Evolutionary conservation across 1,140 invertebrate species (phyloP).

Genomic region (Papilio aristodemus): DNA sequence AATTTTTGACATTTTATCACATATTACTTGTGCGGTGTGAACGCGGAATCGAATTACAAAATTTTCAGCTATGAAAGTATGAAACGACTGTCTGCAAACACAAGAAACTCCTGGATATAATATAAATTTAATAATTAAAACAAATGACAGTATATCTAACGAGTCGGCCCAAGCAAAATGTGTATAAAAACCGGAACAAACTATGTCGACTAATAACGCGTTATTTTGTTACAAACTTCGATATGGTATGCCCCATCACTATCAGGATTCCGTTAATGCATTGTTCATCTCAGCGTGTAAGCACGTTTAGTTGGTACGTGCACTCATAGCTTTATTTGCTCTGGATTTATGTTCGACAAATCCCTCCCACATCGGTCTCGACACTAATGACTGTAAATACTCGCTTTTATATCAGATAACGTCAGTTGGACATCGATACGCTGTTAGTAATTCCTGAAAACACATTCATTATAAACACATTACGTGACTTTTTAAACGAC

Average conservation of each 20-base stretch:
- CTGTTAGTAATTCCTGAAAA: neutral
- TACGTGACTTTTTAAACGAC: neutral
- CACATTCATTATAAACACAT: conserved; percentile 8
- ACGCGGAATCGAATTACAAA: no score
- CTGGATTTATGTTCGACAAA: conserved; percentile 23
- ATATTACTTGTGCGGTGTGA: no score
- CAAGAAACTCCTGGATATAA: no score
- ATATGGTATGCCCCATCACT: neutral
- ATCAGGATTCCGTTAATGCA: conserved; percentile 4
- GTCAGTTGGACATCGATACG: conserved; percentile 4
- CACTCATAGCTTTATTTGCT: conserved; percentile 19
- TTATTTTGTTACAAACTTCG: neutral
- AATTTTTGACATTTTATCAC: no score
- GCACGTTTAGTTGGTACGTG: conserved; percentile 1
- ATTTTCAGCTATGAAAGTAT: no score
- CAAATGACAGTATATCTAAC: no score
- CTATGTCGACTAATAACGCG: neutral
- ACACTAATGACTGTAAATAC: conserved; percentile 10
- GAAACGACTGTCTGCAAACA: no score
- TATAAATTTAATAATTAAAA: no score
- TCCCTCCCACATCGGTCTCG: neutral
- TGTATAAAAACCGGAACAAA: no score
- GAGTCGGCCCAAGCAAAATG: no score
- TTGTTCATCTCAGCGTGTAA: conserved; percentile 17
- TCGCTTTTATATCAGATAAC: conserved; percentile 2